Conservation (phyloP, 2,113 vertebrate species). For the Nothocercus nigrocapillus region DNA sequence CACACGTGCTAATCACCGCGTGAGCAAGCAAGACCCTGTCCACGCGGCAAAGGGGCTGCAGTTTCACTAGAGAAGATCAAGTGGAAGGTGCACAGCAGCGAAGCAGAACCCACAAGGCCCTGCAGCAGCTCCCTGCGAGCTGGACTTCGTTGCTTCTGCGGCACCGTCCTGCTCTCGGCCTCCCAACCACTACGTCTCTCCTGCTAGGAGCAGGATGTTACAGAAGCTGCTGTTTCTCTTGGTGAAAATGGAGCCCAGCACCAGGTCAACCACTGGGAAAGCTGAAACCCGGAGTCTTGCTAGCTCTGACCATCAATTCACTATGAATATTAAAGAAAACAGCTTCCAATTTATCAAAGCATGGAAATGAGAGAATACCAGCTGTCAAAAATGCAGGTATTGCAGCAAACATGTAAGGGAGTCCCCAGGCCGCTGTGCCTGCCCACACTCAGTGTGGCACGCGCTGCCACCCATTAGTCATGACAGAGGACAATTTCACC, state of each 20-base stretch:
- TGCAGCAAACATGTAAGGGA: neutral
- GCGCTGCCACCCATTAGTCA: neutral
- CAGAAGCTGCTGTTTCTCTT: neutral
- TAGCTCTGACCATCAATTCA: neutral
- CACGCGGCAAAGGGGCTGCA: neutral
- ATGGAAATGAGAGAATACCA: neutral
- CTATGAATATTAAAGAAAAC: neutral
- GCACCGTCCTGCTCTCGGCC: neutral
- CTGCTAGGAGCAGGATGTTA: rapidly evolving
- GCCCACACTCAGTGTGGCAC: neutral
- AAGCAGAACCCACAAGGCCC: neutral
- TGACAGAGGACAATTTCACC: neutral
- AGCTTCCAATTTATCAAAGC: neutral
- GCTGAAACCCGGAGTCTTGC: neutral
- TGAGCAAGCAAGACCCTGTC: neutral
- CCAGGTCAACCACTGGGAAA: neutral
- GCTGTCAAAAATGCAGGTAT: neutral
- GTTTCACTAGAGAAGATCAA: neutral
- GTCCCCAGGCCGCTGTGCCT: neutral
- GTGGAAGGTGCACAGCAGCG: neutral
- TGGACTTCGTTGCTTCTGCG: neutral
- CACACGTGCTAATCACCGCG: neutral
- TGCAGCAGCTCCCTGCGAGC: neutral
- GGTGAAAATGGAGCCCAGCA: neutral
- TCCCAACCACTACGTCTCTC: neutral